Conservation (phyloP, 2,113 vertebrate species). For the Sapajus apella region DNA sequence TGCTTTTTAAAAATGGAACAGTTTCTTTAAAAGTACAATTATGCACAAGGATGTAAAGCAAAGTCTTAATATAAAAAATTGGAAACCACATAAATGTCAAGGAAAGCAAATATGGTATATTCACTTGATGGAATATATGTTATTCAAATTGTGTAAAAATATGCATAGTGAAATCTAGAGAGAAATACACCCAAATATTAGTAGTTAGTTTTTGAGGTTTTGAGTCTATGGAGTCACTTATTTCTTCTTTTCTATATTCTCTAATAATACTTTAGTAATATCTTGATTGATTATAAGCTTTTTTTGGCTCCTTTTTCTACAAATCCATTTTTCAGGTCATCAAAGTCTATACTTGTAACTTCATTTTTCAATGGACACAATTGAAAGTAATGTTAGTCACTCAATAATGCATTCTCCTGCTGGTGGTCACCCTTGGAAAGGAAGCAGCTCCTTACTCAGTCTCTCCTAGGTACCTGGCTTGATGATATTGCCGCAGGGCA, state of each 20-base stretch:
- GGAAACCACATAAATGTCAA: constrained; percentile 42
- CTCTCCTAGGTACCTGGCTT: neutral
- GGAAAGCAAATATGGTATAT: neutral
- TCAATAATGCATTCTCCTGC: neutral
- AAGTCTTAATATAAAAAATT: constrained; percentile 30
- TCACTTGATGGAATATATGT: neutral
- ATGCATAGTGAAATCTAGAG: neutral
- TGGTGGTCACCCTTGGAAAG: neutral
- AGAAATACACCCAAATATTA: neutral
- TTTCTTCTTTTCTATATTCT: neutral
- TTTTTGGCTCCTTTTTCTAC: neutral
- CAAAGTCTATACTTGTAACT: neutral
- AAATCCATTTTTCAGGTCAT: neutral
- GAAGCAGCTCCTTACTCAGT: neutral
- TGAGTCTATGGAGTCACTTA: neutral
- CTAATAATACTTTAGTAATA: neutral
- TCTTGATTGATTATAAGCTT: neutral
- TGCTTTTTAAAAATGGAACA: neutral
- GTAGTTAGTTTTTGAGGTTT: constrained; percentile 18
- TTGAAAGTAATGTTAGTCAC: neutral
- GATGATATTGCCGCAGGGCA: neutral
- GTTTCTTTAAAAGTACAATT: constrained; percentile 38
- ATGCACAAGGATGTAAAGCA: constrained; percentile 21
- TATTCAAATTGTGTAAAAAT: constrained; percentile 39
- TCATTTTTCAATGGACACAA: neutral